phyloP scores from a whole-genome alignment of 2,797 vertebrate species.

The Myotis daubentonii region DNA sequence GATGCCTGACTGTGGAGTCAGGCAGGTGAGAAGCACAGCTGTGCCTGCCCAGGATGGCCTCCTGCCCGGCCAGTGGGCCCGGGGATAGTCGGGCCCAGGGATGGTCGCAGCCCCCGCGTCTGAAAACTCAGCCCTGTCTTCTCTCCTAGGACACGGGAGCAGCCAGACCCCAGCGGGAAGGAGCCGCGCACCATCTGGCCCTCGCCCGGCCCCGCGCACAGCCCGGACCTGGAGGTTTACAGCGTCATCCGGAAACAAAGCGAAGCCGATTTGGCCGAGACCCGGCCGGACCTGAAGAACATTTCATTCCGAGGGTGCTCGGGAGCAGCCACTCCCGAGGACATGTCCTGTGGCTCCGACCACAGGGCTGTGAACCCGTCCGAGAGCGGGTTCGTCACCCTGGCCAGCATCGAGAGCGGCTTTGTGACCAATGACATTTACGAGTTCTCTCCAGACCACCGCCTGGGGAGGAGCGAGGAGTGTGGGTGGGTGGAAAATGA shows the following conservation, averaged over 20 bases:
- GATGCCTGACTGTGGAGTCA: not conserved
- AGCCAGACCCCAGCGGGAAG: conserved; percentile 78
- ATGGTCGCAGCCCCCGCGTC: not conserved
- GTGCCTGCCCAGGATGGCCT: not conserved
- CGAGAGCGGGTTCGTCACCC: conserved; percentile 83
- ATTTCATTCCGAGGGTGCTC: conserved; percentile 86
- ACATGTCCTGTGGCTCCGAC: conserved; percentile 87
- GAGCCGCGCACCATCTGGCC: conserved; percentile 85
- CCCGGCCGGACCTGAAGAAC: conserved; percentile 86
- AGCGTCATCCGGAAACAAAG: conserved; percentile 89
- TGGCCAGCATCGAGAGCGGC: conserved; percentile 91
- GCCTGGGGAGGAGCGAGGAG: conserved; percentile 88
- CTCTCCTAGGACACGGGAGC: conserved; percentile 85
- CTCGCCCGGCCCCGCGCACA: conserved; percentile 79
- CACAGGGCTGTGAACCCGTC: conserved; percentile 84
- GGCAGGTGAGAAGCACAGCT: not conserved
- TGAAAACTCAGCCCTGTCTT: not conserved
- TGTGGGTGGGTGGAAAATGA: conserved; percentile 94
- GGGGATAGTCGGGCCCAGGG: no score
- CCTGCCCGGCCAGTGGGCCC: not conserved
- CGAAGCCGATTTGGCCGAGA: conserved; percentile 86
- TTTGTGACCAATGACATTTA: conserved; percentile 98
- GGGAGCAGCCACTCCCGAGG: conserved; percentile 72
- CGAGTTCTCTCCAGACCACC: conserved; percentile 88
- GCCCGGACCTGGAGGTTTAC: conserved; percentile 88